These are phyloP conservation scores for Oasisia sp. DNA, from an alignment of 2,888 invertebrate genomes.

Conservation along the genomic window DNA sequence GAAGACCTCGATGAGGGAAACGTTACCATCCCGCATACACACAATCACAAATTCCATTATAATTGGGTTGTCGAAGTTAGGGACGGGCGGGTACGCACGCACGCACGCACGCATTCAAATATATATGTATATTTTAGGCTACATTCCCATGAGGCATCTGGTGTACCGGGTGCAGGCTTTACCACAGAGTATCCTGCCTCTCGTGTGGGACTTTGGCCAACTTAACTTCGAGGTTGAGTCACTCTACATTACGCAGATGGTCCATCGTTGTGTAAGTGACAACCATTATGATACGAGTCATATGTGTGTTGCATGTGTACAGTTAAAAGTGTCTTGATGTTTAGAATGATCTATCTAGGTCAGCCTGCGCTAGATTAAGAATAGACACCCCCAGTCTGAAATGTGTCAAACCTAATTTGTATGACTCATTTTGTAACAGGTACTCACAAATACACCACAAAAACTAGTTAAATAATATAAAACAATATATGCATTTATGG, in stretches of 20 bases:
- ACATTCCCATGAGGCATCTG: constrained; percentile 57
- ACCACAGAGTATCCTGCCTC: constrained; percentile 58
- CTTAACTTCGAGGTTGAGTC: constrained; percentile 52
- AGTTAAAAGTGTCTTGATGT: not conserved
- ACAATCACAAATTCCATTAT: too few relatives aligned
- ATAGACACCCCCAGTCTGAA: too few relatives aligned
- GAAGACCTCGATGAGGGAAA: too few relatives aligned
- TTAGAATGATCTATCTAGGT: not conserved
- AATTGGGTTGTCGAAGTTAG: too few relatives aligned
- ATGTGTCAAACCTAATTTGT: too few relatives aligned
- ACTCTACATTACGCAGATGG: constrained; percentile 58
- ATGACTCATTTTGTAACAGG: too few relatives aligned
- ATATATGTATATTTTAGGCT: constrained; percentile 40
- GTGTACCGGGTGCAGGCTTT: constrained; percentile 62
- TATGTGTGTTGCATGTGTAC: constrained; percentile 6
- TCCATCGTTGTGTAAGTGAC: constrained; percentile 49
- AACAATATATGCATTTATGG: too few relatives aligned
- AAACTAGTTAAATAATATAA: too few relatives aligned
- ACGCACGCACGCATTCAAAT: too few relatives aligned
- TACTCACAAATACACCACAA: too few relatives aligned
- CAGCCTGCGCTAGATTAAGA: not conserved
- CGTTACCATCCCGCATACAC: too few relatives aligned
- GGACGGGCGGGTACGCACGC: too few relatives aligned
- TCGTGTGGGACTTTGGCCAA: constrained; percentile 64
- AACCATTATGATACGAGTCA: not conserved